Evolutionary conservation across 2,888 invertebrate genomes (phyloP).

Genomic region (Ischnus inquisitorius): DNA sequence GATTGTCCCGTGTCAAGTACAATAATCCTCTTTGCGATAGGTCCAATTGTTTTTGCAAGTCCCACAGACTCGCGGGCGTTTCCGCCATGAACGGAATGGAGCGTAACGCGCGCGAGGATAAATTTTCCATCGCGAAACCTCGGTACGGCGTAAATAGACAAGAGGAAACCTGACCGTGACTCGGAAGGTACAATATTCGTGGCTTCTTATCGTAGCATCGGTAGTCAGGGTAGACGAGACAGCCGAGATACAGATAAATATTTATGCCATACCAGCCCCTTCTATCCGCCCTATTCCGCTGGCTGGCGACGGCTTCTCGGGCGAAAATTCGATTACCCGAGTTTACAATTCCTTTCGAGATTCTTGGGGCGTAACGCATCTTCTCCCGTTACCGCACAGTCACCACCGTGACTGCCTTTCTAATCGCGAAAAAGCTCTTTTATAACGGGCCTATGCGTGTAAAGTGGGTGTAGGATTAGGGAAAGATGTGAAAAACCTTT

Average conservation of each 20-base stretch:
- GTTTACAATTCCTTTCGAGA: conserved; percentile 63
- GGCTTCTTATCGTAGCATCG: conserved; percentile 15
- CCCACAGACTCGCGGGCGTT: conserved; percentile 5
- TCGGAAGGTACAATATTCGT: conserved; percentile 13
- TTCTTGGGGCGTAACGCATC: conserved; percentile 34
- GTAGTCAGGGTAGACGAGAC: conserved; percentile 1
- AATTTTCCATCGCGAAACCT: conserved; percentile 56
- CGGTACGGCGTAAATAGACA: conserved; percentile 27
- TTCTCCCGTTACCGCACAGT: conserved; percentile 36
- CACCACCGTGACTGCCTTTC: conserved; percentile 39
- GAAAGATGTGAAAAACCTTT: conserved; percentile 5
- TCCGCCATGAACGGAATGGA: background rate
- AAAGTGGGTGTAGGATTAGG: background rate
- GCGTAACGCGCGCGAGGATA: background rate
- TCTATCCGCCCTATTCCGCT: conserved; percentile 27
- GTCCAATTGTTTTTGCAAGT: conserved; percentile 51
- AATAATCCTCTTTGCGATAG: conserved; percentile 15
- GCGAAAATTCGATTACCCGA: conserved; percentile 66
- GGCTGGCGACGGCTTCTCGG: conserved; percentile 28
- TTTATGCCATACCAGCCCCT: conserved; percentile 49
- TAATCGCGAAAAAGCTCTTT: conserved; percentile 29
- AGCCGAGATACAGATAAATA: conserved; percentile 56
- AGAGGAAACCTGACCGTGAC: conserved; percentile 48
- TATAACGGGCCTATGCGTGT: background rate
- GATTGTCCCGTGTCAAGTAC: conserved; percentile 9